phyloP scores from a whole-genome alignment of 2,797 vertebrate genomes.

The Neostethus bicornis region DNA sequence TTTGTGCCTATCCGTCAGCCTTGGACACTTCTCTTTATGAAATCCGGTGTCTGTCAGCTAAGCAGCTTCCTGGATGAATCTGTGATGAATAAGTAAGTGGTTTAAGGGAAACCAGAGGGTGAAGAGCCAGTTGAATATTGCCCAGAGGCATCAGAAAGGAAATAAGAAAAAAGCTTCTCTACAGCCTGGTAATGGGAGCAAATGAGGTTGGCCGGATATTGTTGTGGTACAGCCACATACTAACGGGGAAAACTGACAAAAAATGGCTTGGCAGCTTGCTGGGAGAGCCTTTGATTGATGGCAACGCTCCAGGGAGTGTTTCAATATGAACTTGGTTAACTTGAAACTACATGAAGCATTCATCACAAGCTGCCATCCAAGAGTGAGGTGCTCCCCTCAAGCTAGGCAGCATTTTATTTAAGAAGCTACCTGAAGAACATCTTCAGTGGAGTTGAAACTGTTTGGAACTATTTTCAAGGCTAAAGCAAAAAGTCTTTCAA shows the following conservation, averaged over 20 bases:
- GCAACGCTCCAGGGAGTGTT: slow-evolving; percentile 63
- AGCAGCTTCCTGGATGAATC: slow-evolving; percentile 43
- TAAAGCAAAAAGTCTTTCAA: slow-evolving; percentile 24
- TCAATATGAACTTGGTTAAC: slow-evolving; percentile 71
- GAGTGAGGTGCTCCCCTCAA: slow-evolving; percentile 52
- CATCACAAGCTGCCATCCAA: slow-evolving; percentile 57
- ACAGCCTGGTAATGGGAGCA: slow-evolving; percentile 54
- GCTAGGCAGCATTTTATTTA: slow-evolving; percentile 58
- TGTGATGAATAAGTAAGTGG: slow-evolving; percentile 68
- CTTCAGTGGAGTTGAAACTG: slow-evolving; percentile 31
- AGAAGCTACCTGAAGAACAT: slow-evolving; percentile 51
- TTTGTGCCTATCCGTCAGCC: slow-evolving; percentile 21
- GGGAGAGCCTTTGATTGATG: slow-evolving; percentile 72
- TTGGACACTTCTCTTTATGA: slow-evolving; percentile 21
- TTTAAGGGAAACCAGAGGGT: slow-evolving; percentile 45
- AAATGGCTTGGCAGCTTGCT: slow-evolving; percentile 51
- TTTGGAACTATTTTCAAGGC: slow-evolving; percentile 50
- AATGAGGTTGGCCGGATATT: slow-evolving; percentile 61
- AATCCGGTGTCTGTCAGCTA: slow-evolving; percentile 53
- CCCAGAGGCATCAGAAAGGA: slow-evolving; percentile 43
- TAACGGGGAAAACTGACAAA: slow-evolving; percentile 32
- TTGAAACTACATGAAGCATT: slow-evolving; percentile 61
- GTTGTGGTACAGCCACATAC: slow-evolving; percentile 46
- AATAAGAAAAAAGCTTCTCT: slow-evolving; percentile 51
- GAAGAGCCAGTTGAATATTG: slow-evolving; percentile 54